These are phyloP conservation scores for human DNA, from an alignment of 2,113 vertebrate genomes.

Conservation along the genomic window DNA sequence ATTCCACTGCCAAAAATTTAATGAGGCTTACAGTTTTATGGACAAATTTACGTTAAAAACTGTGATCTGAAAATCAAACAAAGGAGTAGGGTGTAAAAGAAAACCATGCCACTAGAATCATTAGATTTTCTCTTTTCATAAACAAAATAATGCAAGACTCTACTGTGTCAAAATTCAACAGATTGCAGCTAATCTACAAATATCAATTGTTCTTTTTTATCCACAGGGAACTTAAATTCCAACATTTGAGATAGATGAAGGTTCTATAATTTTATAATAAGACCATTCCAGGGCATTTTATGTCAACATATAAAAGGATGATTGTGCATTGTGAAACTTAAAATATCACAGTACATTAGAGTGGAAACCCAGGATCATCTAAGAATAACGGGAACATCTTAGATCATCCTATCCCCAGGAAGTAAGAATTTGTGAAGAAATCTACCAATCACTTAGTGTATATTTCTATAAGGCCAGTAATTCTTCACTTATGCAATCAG, in stretches of 20 bases:
- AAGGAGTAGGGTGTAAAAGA: neutral
- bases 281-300: neutral
- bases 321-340: neutral
- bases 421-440: neutral
- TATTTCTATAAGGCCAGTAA: neutral
- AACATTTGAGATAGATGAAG: neutral
- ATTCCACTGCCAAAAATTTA: constrained; percentile 54
- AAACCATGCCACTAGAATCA: neutral
- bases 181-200: constrained; percentile 14
- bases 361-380: neutral
- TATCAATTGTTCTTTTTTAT: neutral
- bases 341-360: neutral
- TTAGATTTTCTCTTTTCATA: neutral
- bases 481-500: neutral
- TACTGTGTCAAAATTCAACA: constrained; percentile 10
- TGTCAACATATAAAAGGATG: constrained; percentile 1
- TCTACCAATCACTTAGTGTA: neutral
- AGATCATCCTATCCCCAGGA: neutral
- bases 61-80: constrained; percentile 35
- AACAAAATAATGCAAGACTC: constrained; percentile 38
- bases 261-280: neutral
- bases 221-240: neutral
- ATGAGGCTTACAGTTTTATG: constrained; percentile 37
- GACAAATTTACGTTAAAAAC: constrained; percentile 52
- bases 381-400: no score